Conservation (phyloP, 2,797 vertebrate species). For the Miichthys miiuy region DNA sequence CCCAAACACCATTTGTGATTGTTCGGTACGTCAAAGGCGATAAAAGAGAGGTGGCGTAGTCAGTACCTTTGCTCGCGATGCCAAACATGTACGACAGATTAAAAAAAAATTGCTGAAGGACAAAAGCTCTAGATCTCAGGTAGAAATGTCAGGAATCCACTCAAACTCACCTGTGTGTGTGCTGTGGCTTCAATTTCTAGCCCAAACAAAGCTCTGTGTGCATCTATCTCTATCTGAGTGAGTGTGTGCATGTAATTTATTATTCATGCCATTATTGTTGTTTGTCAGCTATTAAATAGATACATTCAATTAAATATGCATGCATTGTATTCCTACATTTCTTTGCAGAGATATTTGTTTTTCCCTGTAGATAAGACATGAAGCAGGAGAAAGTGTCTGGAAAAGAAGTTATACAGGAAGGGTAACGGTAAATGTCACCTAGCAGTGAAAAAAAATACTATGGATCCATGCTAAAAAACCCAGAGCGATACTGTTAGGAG, state of each 20-base stretch:
- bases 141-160: constrained; percentile 46
- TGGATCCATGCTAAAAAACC: constrained; percentile 47
- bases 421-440: constrained; percentile 52
- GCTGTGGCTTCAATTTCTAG: constrained; percentile 30
- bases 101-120: constrained; percentile 47
- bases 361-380: constrained; percentile 34
- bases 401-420: constrained; percentile 22
- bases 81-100: constrained; percentile 29
- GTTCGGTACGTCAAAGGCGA: constrained; percentile 54
- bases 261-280: constrained; percentile 64
- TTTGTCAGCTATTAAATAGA: constrained; percentile 70
- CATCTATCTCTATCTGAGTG: constrained; percentile 24
- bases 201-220: constrained; percentile 58
- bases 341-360: constrained; percentile 38
- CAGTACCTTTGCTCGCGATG: constrained; percentile 30
- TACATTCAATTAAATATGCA: constrained; percentile 70
- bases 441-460: constrained; percentile 37
- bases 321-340: constrained; percentile 38
- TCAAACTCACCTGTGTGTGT: constrained; percentile 45
- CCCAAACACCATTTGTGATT: constrained; percentile 53
- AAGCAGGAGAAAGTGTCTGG: constrained; percentile 22
- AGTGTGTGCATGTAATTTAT: constrained; percentile 49
- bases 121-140: constrained; percentile 52
- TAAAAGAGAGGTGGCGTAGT: constrained; percentile 52
- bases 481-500: constrained; percentile 51